phyloP scores from a whole-genome alignment of 2,888 invertebrate species.

The Phaedon cochleariae region DNA sequence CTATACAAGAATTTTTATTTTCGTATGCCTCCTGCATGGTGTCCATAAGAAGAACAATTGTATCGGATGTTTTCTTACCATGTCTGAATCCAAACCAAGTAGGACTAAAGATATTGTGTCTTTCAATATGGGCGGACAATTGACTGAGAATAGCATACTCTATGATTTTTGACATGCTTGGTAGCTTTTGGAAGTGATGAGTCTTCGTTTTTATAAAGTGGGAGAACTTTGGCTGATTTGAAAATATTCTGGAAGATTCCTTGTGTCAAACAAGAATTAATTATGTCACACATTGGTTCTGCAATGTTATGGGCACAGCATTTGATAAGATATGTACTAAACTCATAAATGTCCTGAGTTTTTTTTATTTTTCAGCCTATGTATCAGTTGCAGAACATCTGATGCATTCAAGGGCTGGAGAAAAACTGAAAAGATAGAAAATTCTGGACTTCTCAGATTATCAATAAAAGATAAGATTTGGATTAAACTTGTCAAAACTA shows the following conservation, averaged over 20 bases:
- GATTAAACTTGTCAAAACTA: no score
- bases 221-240: neutral
- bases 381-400: neutral
- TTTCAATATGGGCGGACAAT: neutral
- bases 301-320: neutral
- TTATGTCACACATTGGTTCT: conserved; percentile 5
- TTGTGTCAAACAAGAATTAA: neutral
- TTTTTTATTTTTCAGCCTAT: conserved; percentile 9
- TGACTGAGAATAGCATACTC: no score
- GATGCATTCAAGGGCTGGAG: neutral
- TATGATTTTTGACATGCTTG: neutral
- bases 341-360: conserved; percentile 3
- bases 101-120: conserved; percentile 6
- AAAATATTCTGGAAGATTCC: neutral
- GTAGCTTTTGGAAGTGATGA: neutral
- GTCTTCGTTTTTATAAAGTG: neutral
- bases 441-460: neutral
- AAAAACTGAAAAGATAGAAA: neutral
- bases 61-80: conserved; percentile 10
- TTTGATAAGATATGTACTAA: conserved; percentile 1
- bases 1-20: conserved; percentile 7
- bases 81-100: conserved; percentile 9
- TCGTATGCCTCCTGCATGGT: conserved; percentile 9
- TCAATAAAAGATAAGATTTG: no score
- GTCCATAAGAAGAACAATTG: conserved; percentile 6